Conservation (phyloP, 2,888 invertebrate species). For the Sipha maydis region DNA sequence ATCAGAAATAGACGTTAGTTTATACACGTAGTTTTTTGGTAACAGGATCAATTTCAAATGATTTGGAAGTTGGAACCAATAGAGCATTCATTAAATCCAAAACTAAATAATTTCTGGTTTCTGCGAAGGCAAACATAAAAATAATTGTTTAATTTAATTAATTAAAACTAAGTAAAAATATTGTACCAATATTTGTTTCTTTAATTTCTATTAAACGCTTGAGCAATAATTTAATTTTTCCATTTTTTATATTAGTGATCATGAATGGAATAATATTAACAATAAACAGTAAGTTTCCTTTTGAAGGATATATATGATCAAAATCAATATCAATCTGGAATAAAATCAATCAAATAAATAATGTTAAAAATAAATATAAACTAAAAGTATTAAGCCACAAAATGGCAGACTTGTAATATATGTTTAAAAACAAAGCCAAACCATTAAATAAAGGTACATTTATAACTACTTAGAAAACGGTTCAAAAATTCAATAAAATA, state of each 20-base stretch:
- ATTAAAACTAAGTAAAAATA: background rate
- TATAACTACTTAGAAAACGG: background rate
- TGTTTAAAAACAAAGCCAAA: background rate
- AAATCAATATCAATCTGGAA: conserved; percentile 45
- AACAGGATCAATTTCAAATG: background rate
- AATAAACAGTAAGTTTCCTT: conserved; percentile 22
- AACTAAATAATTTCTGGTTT: conserved; percentile 23
- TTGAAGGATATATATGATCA: conserved; percentile 35
- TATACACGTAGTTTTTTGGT: background rate
- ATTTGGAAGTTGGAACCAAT: conserved; percentile 22
- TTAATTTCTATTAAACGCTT: background rate
- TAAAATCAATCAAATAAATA: conserved; percentile 24
- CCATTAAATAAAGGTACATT: conserved; percentile 2
- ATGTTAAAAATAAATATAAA: background rate
- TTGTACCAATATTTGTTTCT: too few relatives aligned
- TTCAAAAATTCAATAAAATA: conserved; percentile 12
- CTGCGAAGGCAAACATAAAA: background rate
- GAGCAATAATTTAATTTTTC: background rate
- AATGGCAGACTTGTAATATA: background rate
- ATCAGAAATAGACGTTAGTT: conserved; percentile 1
- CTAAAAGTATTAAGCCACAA: background rate
- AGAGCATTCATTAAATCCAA: conserved; percentile 20
- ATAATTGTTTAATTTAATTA: conserved; percentile 2
- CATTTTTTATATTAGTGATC: conserved; percentile 7
- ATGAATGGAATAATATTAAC: conserved; percentile 3